These are phyloP conservation scores for Fragum whitleyi DNA, from an alignment of 2,888 invertebrate species.

Conservation along the genomic window DNA sequence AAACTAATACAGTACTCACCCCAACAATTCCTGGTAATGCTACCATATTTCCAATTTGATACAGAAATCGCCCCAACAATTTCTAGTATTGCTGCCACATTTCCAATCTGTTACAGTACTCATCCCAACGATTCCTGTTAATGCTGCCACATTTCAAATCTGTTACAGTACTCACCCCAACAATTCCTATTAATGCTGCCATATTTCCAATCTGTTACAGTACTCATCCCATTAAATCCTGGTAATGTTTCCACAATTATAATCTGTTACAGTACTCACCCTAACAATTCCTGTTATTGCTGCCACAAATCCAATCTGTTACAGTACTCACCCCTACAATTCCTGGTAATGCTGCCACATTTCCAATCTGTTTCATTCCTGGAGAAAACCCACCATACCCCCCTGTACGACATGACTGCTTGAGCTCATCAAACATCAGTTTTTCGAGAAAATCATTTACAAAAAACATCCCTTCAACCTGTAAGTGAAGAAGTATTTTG, in stretches of 20 bases:
- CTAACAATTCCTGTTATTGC: too few relatives aligned
- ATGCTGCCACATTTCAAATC: too few relatives aligned
- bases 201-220: conserved; percentile 99
- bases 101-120: too few relatives aligned
- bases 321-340: conserved; percentile 93
- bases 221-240: conserved; percentile 95
- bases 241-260: conserved; percentile 99
- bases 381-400: conserved; percentile 97
- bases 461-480: conserved; percentile 98
- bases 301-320: too few relatives aligned
- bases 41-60: too few relatives aligned
- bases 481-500: conserved; percentile 35
- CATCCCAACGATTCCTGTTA: too few relatives aligned
- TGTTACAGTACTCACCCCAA: conserved; percentile 90
- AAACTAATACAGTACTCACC: too few relatives aligned
- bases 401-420: conserved; percentile 95
- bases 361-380: conserved; percentile 99
- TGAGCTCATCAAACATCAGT: conserved; percentile 98
- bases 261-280: too few relatives aligned
- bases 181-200: conserved; percentile 98
- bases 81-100: too few relatives aligned
- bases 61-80: too few relatives aligned
- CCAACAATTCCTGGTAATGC: too few relatives aligned
- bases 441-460: conserved; percentile 96
- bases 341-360: conserved; percentile 99